phyloP scores from a whole-genome alignment of 2,113 vertebrate genomes.

The Geococcyx californianus region DNA sequence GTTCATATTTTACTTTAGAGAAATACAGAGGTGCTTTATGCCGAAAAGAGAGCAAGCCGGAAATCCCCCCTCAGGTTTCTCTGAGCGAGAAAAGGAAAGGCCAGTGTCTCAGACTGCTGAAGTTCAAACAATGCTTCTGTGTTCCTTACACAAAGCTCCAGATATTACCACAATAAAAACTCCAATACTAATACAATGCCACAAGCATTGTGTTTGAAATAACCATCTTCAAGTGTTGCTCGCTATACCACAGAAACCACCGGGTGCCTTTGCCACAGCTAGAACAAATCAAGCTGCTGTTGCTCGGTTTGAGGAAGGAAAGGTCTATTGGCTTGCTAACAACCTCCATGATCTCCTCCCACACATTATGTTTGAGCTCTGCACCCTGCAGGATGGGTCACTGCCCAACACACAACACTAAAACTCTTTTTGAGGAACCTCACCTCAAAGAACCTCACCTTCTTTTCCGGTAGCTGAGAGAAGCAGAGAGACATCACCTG shows the following conservation, averaged over 20 bases:
- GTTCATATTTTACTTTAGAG: slow-evolving; percentile 11
- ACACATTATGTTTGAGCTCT: not conserved
- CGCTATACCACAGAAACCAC: not conserved
- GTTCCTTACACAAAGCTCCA: not conserved
- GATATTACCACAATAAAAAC: not conserved
- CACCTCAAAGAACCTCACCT: no score
- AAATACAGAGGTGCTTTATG: slow-evolving; percentile 24
- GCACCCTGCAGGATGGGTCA: not conserved
- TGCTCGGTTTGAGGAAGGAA: not conserved
- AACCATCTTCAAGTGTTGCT: not conserved
- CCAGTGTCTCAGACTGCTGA: not conserved
- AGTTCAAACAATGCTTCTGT: not conserved
- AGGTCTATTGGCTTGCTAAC: not conserved
- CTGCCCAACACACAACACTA: not conserved
- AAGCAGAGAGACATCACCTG: not conserved
- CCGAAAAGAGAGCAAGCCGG: not conserved
- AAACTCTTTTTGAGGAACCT: not conserved
- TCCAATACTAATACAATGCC: not conserved
- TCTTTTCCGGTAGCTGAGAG: not conserved
- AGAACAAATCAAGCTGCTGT: not conserved
- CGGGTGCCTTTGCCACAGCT: not conserved
- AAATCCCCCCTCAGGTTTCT: not conserved
- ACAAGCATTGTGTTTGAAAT: not conserved
- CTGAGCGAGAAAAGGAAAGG: not conserved
- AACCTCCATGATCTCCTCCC: not conserved